Evolutionary conservation across 2,113 vertebrate genomes (phyloP).

Genomic region (Lampris megalopsis): DNA sequence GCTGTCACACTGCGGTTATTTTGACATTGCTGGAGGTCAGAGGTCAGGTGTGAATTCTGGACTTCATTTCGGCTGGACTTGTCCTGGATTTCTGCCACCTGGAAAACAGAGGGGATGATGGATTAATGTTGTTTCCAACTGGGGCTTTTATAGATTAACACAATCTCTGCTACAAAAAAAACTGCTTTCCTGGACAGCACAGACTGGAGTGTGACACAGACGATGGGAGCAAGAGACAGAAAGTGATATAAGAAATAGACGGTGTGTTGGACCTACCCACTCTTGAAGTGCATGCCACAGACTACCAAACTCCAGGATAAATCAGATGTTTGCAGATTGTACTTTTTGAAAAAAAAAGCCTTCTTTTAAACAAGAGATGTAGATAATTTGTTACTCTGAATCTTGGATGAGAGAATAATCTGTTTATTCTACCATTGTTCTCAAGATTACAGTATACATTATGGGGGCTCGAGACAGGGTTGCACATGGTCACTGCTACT

Average conservation of each 20-base stretch:
- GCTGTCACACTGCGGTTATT: background rate
- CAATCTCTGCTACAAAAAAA: too few species aligned
- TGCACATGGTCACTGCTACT: too few species aligned
- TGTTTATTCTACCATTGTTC: slow-evolving; percentile 21
- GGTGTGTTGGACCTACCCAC: too few species aligned
- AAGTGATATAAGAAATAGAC: background rate
- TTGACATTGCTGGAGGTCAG: slow-evolving; percentile 61
- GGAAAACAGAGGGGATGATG: slow-evolving; percentile 7
- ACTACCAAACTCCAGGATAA: too few species aligned
- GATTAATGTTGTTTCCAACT: background rate
- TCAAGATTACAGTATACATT: background rate
- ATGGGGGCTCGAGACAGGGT: background rate
- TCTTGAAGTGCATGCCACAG: background rate
- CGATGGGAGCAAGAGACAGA: too few species aligned
- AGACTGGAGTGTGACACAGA: background rate
- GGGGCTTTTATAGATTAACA: background rate
- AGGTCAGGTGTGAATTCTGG: slow-evolving; percentile 50
- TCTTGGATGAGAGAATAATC: background rate
- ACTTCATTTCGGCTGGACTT: slow-evolving; percentile 74
- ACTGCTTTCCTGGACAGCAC: too few species aligned
- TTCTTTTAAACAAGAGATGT: too few species aligned
- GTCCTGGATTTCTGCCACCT: slow-evolving; percentile 72
- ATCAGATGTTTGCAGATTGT: slow-evolving; percentile 33
- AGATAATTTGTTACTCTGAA: background rate
- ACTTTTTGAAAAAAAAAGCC: too few species aligned